Base-by-base conservation (phyloP, 2,888 invertebrate species). In the Gonocerus acuteangulatus region DNA sequence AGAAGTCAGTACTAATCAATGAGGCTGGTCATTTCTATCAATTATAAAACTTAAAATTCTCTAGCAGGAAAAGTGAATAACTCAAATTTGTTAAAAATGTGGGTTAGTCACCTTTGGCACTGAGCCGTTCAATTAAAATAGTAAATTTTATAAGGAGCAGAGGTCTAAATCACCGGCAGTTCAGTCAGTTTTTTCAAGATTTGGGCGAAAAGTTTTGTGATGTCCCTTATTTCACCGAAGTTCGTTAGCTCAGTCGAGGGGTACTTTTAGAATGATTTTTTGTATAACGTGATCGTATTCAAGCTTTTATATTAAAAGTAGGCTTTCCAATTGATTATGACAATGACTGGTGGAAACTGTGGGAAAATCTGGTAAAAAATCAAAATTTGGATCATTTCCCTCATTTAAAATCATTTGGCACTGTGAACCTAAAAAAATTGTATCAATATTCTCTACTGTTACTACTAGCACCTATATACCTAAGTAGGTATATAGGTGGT, bases 81-180 rank as follows among this genome's bases (percentile, higher is more conserved):
- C n/a, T n/a, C n/a, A n/a, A n/a, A n/a, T n/a, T n/a, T n/a, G n/a
- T n/a, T n/a, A n/a, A n/a, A n/a, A n/a, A n/a, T n/a, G n/a, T n/a
- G n/a, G n/a, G n/a, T n/a, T n/a, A n/a, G n/a, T n/a, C n/a, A n/a
- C n/a, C n/a, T n/a, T n/a, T n/a, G n/a, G n/a, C n/a, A n/a, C n/a
- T n/a, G n/a, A n/a, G n/a, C n/a, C n/a, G n/a, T n/a, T 11, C n/a
- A 44, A 44, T 44, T 44, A 44, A 44, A 44, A 44, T 44, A 44
- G 16, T 44, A 44, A 44, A 44, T 44, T 44, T 44, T 44, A n/a
- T 44, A 44, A n/a, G 44, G 44, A 34, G 34, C 36, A 34, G 32
- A 34, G 54, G 54, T 18, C 54, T 54, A 36, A 36, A 54, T 54
- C 54, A 54, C 39, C 54, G 39, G 39, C 54, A 54, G 36, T 54